Evolutionary conservation across 1,140 invertebrate genomes (phyloP), one percentile per base, ranked within the genome.

Genomic region (Magallana ariakensis): DNA sequence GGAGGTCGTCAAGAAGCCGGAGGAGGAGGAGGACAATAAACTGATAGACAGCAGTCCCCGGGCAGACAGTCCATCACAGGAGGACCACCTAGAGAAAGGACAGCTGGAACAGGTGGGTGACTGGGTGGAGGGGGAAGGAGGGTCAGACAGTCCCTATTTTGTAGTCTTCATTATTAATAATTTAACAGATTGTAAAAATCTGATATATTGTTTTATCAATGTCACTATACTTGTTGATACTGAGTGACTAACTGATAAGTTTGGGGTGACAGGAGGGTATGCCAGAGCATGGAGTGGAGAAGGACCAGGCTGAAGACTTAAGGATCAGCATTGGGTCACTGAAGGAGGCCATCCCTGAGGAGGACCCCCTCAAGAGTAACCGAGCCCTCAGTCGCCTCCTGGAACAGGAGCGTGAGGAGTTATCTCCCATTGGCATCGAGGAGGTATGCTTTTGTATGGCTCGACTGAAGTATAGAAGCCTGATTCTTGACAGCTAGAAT

Each of bases 341-440:
- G 46, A 88, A 84, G 26, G 90, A 89, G 13, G 90, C 91, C 22
- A 80, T 83, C 8, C 66, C 83, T 56, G 92, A 92, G 75, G 93
- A 92, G 26, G 90, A 91, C 58, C 91, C 92, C 1, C 87, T 93
- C 55, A 91, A 92, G 57, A 89, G 89, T 58, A 93, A 93, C 84
- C 85, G 91, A 15, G 90, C 90, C 4, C 89, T 93, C 15, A 89
- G 91, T 33, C 91, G 91, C 2, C 87, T 94, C 10, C 85, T 94
- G 33, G 92, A 93, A 80, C 80, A 89, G 53, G 91, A 93, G 1
- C 58, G 87, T 11, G 93, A 92, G 4, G 87, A 87, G 15, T 66
- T 66, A 1, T 66, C 88, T 75, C 89, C 90, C 8, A 87, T 94
- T 84, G 92, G 93, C 10, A 88, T 94, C 22, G 93, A 94, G 82